Conservation (phyloP, 2,113 vertebrate genomes). For the Anoura caudifer region DNA sequence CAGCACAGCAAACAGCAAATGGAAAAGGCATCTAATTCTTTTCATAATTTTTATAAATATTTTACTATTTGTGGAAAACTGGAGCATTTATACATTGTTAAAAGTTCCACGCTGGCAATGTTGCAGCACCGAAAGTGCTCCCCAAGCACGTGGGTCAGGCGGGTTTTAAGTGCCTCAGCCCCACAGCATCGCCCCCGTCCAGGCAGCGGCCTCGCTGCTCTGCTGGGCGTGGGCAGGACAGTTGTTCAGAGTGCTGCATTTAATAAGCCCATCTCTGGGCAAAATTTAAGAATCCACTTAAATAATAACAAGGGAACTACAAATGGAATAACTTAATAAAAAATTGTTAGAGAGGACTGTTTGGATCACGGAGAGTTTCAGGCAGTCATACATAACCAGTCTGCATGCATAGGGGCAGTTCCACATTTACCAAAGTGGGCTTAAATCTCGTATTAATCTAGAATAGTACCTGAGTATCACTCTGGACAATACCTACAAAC, state of each 20-base stretch:
- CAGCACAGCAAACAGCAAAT: slow-evolving; percentile 30
- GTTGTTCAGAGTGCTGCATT: neutral
- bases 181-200: neutral
- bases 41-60: slow-evolving; percentile 17
- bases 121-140: neutral
- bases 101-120: slow-evolving; percentile 11
- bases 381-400: neutral
- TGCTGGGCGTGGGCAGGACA: neutral
- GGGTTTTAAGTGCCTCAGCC: neutral
- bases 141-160: neutral
- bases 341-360: neutral
- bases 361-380: neutral
- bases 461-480: neutral
- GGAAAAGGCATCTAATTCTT: slow-evolving; percentile 36
- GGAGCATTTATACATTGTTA: slow-evolving; percentile 30
- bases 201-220: neutral
- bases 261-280: neutral
- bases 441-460: neutral
- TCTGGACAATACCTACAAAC: neutral
- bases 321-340: neutral
- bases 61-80: slow-evolving; percentile 43
- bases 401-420: neutral
- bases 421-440: neutral
- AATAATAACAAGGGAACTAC: neutral
- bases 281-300: slow-evolving; percentile 11